Evolutionary conservation across 2,113 vertebrate species (phyloP).

Genomic region (Panurus biarmicus): DNA sequence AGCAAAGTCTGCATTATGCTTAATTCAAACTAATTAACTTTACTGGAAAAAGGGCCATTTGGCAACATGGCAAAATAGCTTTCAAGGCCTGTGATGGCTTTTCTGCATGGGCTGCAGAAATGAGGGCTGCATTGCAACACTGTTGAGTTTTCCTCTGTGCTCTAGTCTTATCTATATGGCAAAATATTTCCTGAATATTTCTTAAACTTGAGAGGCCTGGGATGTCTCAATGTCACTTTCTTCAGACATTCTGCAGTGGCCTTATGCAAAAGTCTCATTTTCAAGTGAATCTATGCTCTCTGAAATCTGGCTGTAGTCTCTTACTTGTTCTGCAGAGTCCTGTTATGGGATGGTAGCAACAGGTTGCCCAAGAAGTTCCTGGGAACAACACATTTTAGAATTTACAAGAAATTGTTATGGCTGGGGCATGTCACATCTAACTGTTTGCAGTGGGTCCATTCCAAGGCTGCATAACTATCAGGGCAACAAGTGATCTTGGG

Average conservation of each 20-base stretch:
- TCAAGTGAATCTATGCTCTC: neutral
- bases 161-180: neutral
- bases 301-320: neutral
- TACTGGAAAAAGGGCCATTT: neutral
- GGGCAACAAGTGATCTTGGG: rapidly evolving
- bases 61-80: neutral
- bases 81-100: neutral
- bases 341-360: neutral
- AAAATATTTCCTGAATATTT: neutral
- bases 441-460: neutral
- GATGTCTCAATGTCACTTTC: neutral
- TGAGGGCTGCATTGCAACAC: neutral
- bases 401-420: neutral
- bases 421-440: neutral
- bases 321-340: neutral
- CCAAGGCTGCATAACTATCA: neutral
- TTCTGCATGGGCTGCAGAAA: neutral
- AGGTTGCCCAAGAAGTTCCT: neutral
- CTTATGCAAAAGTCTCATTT: neutral
- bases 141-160: neutral
- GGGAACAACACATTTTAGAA: neutral
- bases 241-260: neutral
- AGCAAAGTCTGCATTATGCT: neutral
- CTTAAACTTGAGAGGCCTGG: neutral
- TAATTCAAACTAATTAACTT: neutral